Conservation (phyloP, 2,888 invertebrate genomes). For the Leptinotarsa rubiginosa region DNA sequence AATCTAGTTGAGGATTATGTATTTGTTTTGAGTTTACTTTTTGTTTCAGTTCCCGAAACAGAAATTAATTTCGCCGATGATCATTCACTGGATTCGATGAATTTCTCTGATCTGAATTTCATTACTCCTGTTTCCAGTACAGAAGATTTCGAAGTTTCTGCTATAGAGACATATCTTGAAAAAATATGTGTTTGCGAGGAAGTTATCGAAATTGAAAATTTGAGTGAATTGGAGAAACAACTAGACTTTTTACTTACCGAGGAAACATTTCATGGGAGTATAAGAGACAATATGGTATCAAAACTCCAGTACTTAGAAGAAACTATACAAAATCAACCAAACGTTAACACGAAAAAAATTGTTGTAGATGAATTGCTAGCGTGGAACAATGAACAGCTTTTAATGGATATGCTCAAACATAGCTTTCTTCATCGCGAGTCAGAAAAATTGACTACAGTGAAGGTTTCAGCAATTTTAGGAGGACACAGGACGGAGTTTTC, state of each 20-base stretch:
- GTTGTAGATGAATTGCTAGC: constrained; percentile 59
- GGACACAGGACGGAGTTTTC: constrained; percentile 56
- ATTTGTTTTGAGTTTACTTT: neutral
- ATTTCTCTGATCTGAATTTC: constrained; percentile 3
- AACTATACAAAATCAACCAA: constrained; percentile 26
- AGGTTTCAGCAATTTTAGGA: constrained; percentile 54
- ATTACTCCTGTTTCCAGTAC: neutral
- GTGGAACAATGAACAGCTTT: constrained; percentile 69
- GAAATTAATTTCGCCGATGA: neutral
- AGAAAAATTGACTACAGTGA: constrained; percentile 58
- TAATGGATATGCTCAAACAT: constrained; percentile 68
- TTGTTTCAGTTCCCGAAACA: constrained; percentile 12
- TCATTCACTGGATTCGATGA: neutral
- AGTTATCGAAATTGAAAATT: constrained; percentile 39
- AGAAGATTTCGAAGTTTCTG: neutral
- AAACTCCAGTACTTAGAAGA: constrained; percentile 39
- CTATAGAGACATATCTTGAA: constrained; percentile 17
- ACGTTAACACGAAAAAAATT: constrained; percentile 49
- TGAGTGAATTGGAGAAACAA: constrained; percentile 43
- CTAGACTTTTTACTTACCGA: constrained; percentile 36
- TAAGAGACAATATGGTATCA: constrained; percentile 39
- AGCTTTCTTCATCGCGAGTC: constrained; percentile 66
- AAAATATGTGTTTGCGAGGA: constrained; percentile 45
- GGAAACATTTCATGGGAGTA: constrained; percentile 45
- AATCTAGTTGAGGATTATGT: neutral